phyloP scores from a whole-genome alignment of 2,113 vertebrate genomes.

The Isichthys henryi region DNA sequence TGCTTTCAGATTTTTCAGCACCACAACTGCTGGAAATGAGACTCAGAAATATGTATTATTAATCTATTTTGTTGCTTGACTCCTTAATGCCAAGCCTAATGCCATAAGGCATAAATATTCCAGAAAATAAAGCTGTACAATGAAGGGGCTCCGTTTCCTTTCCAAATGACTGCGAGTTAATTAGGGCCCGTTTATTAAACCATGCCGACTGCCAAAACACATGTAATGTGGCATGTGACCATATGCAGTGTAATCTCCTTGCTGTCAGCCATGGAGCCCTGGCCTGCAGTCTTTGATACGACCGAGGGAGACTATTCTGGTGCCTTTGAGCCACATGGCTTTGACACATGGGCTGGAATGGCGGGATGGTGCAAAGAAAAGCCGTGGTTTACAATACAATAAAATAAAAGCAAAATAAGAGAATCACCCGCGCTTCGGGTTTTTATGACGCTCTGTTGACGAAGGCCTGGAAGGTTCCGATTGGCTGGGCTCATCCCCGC shows the following conservation, averaged over 20 bases:
- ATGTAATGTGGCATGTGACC: neutral
- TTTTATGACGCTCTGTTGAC: slow-evolving; percentile 1
- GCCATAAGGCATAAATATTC: neutral
- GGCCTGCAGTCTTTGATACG: neutral
- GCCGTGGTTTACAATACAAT: neutral
- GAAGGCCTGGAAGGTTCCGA: neutral
- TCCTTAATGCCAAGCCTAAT: neutral
- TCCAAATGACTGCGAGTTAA: neutral
- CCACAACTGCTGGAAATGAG: neutral
- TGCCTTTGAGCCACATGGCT: neutral
- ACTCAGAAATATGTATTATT: slow-evolving; percentile 7
- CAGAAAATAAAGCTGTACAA: neutral
- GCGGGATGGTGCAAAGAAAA: neutral
- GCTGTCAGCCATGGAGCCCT: neutral
- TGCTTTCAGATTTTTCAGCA: neutral
- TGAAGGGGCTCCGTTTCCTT: neutral
- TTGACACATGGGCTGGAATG: neutral
- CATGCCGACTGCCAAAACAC: neutral
- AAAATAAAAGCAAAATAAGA: neutral
- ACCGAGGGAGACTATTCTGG: neutral
- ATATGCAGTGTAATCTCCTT: neutral
- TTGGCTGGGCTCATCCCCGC: slow-evolving; percentile 1
- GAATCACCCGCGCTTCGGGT: neutral
- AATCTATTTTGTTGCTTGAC: slow-evolving; percentile 1
- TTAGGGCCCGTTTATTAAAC: neutral